Base-by-base conservation (phyloP, 2,888 invertebrate species). In the Acanthosepion lycidas region DNA sequence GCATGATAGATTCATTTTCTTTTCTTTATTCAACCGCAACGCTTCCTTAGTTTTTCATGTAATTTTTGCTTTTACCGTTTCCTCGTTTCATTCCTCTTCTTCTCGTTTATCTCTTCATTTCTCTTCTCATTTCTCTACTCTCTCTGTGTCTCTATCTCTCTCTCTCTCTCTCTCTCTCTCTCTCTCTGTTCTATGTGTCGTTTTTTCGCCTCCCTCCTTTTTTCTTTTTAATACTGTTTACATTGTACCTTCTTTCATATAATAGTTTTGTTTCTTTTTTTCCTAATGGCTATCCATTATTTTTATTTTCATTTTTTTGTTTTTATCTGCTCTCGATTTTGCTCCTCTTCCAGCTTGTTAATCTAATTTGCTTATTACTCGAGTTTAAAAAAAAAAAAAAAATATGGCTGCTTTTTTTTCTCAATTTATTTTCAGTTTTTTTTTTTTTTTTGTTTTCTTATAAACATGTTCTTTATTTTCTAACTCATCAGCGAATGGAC, bases 121-220 rank as follows among this genome's bases (percentile, higher is more conserved):
- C 1, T 42, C 18, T 18, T 55, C n/a, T 28, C 6, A n/a, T 9
- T 78, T 12, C 12, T 3, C 15, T 0, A n/a, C n/a, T 20, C 20
- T 0, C 18, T 9, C 18, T 9, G 5, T n/a, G 1, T 28, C n/a
- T 78, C 5, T 28, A 0, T 9, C 3, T 12, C 28, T n/a, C 12
- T 8, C 18, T 78, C 55, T 55, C 20, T 55, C 20, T 55, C 20
- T 18, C n/a, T n/a, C 28, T 9, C 8, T n/a, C 9, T 78, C 1
- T n/a, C 5, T 8, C 8, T 18, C 18, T 18, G 15, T 78, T 6
- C 6, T 2, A 18, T 18, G 4, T 18, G n/a, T n/a, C n/a, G n/a
- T 55, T 18, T 18, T 18, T 55, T 20, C 55, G 18, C 18, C 55
- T 18, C 20, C 4, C 55, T 18, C 4, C 1, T 55, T 55, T 15